Conservation (phyloP, 2,888 invertebrate genomes). For the Troilus luridus region DNA sequence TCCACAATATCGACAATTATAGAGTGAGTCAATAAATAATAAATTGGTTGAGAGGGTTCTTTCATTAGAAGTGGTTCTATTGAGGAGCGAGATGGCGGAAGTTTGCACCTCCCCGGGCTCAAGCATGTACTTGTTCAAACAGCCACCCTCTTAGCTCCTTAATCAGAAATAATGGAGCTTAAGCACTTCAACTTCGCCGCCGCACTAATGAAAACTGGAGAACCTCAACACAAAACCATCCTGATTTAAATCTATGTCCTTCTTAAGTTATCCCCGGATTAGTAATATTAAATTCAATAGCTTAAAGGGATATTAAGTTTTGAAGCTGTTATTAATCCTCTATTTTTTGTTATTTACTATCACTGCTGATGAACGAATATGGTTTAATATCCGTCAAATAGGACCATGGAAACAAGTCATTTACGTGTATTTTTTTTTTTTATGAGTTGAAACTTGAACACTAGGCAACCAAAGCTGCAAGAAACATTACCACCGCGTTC, state of each 20-base stretch:
- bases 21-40: neutral
- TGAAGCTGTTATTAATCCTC: no score
- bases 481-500: no score
- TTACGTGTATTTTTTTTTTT: no score
- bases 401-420: no score
- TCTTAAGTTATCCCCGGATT: neutral
- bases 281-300: neutral
- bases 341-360: no score
- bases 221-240: slow-evolving; percentile 1
- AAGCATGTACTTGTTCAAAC: slow-evolving; percentile 37
- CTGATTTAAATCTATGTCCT: slow-evolving; percentile 4
- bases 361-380: no score
- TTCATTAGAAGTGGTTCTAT: slow-evolving; percentile 14
- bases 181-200: slow-evolving; percentile 16
- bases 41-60: neutral
- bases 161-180: slow-evolving; percentile 46
- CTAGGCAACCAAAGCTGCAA: no score
- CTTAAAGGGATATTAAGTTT: neutral
- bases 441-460: no score
- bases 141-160: slow-evolving; percentile 23
- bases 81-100: neutral
- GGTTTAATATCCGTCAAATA: no score
- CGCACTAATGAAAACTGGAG: slow-evolving; percentile 30
- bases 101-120: slow-evolving; percentile 32
- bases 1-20: neutral